Evolutionary conservation across 2,888 invertebrate genomes (phyloP).

Genomic region (Nomada hirtipes): DNA sequence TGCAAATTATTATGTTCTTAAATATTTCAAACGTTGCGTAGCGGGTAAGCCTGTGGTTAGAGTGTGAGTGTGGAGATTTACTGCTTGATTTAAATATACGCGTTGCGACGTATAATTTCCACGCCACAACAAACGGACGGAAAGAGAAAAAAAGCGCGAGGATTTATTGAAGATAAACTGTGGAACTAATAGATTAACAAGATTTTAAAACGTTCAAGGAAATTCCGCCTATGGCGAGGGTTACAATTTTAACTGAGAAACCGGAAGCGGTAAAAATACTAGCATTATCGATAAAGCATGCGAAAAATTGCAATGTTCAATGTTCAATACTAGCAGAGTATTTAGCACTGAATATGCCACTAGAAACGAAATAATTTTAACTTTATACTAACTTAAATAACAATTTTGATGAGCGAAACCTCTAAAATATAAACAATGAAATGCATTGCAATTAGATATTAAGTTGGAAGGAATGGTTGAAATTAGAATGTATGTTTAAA

Average conservation of each 20-base stretch:
- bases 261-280: too few species aligned
- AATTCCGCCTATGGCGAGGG: background rate
- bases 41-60: slow-evolving; percentile 8
- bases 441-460: too few species aligned
- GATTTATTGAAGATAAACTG: slow-evolving; percentile 1
- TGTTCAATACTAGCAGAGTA: background rate
- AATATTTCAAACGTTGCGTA: slow-evolving; percentile 8
- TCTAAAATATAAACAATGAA: too few species aligned
- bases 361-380: background rate
- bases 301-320: background rate
- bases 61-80: background rate
- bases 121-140: background rate
- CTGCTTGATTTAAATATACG: slow-evolving; percentile 2
- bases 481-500: too few species aligned
- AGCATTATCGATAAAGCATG: background rate
- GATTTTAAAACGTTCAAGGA: background rate
- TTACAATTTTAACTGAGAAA: background rate
- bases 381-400: too few species aligned
- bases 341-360: background rate
- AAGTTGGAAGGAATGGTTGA: too few species aligned
- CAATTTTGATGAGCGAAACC: too few species aligned
- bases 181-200: slow-evolving; percentile 5
- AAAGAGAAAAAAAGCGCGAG: background rate
- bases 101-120: background rate
- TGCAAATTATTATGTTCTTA: slow-evolving; percentile 8